Evolutionary conservation across 92 coral and sea anemone genomes (phyloP), one percentile per base, ranked within the genome.

Genomic region (Isaurus tuberculatus): DNA sequence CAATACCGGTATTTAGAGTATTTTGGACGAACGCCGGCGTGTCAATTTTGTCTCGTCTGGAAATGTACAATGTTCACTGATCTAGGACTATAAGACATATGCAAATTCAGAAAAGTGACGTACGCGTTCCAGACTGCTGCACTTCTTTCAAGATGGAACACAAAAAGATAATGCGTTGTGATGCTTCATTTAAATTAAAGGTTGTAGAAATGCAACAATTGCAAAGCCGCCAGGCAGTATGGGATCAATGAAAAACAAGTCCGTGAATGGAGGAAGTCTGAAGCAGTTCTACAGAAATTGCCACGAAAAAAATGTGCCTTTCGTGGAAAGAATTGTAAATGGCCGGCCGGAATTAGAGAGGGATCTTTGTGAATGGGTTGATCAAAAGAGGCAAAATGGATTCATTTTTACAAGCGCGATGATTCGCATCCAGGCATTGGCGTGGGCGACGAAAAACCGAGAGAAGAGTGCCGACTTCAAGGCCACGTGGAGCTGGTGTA

Each of bases 281-380:
- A 60, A 26, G 87, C 73, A 43, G 81, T 85, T 79, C 66, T 61
- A 20, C 17, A 77, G 79, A 85, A 51, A 51, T 13, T 51, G 60
- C 60, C 17, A n/a, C 60, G 60, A n/a, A 65, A 65, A 32, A 73
- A 63, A 65, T 86, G 90, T 79, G 89, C 87, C 55, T 61, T 80
- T 84, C 84, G 88, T 70, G 90, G 93, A 31, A 81, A 74, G 74
- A 28, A 81, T 63, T 89, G 92, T 79, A 88, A 80, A 55, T 85
- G 92, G 92, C 92, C 92, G 92, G 92, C 92, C 92, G 4, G 86
- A 89, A 31, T 66, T 89, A 25, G 89, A 89, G 72, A 72, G 71
- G 63, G 80, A 85, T 60, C 75, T 89, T 13, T 14, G 72, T 36
- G 33, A 42, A 30, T 89, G 92, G 92, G 81, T 89, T 26, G 83